Evolutionary conservation across 2,888 invertebrate genomes (phyloP), one percentile per base, ranked within the genome.

Genomic region (Luperina testacea): DNA sequence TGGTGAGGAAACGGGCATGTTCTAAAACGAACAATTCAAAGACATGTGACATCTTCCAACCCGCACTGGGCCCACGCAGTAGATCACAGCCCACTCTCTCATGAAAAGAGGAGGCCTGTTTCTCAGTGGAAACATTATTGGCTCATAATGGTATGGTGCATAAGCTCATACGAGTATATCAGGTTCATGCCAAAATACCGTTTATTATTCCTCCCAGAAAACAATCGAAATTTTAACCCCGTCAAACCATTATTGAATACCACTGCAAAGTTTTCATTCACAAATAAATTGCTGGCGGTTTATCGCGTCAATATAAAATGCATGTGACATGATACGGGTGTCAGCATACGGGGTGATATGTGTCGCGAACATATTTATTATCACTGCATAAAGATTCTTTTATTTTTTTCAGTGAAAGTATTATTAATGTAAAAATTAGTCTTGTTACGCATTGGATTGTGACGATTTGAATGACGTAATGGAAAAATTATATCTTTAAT

Each of bases 281-380:
- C 20, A 61, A 32, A 53, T 45, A 72, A 72, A 80, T 45, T 53
- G 53, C 20, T 68, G 51, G 64, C 32, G 59, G 63, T 82, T 84
- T 86, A 87, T 87, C 75, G 57, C 48, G 15, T 69, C 75, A 24
- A 51, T 87, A 71, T 80, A 80, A 84, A 87, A 76, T 72, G 48
- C 65, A 67, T 67, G 51, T 72, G 71, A 80, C 85, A 77, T 80
- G 85, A 85, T 85, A 85, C 87, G 85, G 85, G 85, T 75, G 68
- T 69, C 11, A 27, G 15, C 57, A 85, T 85, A 84, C 87, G 85
- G 87, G 85, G 24, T 74, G 84, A 74, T 76, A 83, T n/a, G 72
- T 72, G 72, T 63, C 45, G 48, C 15, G 11, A 32, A 74, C 69
- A 57, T 77, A 61, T 86, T 75, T 86, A 75, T 84, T 72, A 63